Percentiles rank a stretch among this genome's conserved stretches.
Conservation (phyloP, 2,888 invertebrate genomes). For the Drosophila multiciliata region DNA sequence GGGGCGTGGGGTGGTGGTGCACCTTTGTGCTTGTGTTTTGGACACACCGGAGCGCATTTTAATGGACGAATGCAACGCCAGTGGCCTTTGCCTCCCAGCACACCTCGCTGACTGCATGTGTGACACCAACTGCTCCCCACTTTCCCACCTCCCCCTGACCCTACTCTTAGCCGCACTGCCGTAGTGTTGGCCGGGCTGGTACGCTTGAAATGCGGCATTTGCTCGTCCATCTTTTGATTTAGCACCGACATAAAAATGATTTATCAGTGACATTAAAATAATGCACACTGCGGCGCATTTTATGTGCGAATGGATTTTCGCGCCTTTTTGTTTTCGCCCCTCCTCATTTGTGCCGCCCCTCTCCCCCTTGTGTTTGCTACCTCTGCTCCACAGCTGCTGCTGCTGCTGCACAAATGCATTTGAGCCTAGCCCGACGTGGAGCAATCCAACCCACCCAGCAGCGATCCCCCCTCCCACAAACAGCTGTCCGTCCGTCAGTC, state of each 20-base stretch:
- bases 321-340: constrained; percentile 77
- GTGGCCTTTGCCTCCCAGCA: constrained; percentile 21
- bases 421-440: constrained; percentile 43
- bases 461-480: constrained; percentile 22
- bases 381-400: constrained; percentile 20
- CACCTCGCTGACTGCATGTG: constrained; percentile 49
- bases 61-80: constrained; percentile 78
- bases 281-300: constrained; percentile 85
- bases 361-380: neutral
- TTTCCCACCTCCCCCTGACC: neutral
- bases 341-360: constrained; percentile 1
- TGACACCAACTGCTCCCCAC: constrained; percentile 33
- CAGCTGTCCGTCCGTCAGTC: constrained; percentile 66
- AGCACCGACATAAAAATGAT: constrained; percentile 85
- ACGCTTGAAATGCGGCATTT: constrained; percentile 78
- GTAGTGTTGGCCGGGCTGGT: constrained; percentile 16
- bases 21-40: constrained; percentile 67
- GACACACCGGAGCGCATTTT: constrained; percentile 78
- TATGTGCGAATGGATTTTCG: constrained; percentile 85
- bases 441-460: constrained; percentile 13
- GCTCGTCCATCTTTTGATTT: constrained; percentile 84
- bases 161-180: neutral
- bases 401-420: constrained; percentile 53
- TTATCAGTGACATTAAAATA: constrained; percentile 85
- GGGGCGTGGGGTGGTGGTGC: neutral